Conservation (phyloP, 2,113 vertebrate genomes). For the Apteryx owenii region DNA sequence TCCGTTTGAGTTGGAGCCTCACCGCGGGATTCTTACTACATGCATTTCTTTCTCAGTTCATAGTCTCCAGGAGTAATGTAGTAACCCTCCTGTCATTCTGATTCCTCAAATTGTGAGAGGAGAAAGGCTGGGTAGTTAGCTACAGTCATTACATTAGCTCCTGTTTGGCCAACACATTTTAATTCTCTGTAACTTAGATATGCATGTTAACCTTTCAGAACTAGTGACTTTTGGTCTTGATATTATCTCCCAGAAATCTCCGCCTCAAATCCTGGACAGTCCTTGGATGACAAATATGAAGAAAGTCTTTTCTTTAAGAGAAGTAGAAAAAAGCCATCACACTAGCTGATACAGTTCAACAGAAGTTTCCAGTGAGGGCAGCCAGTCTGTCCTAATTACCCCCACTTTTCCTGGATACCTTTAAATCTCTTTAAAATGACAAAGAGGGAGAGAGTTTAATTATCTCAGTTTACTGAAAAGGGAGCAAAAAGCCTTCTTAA, state of each 20-base stretch:
- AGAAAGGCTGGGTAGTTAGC: neutral
- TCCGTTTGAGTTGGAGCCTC: neutral
- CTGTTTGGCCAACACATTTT: neutral
- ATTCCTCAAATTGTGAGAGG: neutral
- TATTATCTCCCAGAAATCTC: neutral
- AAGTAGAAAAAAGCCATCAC: neutral
- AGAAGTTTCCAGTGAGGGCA: neutral
- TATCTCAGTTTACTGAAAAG: neutral
- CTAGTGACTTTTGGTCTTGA: neutral
- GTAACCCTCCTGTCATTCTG: neutral
- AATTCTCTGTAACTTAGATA: neutral
- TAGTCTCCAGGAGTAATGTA: neutral
- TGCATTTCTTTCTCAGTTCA: neutral
- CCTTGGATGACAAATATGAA: neutral
- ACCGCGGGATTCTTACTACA: neutral
- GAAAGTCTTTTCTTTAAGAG: neutral
- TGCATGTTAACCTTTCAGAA: neutral
- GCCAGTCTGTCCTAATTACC: neutral
- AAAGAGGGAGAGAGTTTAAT: neutral
- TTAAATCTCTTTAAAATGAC: neutral
- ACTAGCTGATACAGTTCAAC: neutral
- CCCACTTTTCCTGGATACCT: neutral
- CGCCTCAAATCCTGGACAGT: neutral
- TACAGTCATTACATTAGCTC: neutral
- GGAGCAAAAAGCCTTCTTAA: fast-evolving